Evolutionary conservation across 2,113 vertebrate species (phyloP).

Genomic region (Ranitomeya variabilis): DNA sequence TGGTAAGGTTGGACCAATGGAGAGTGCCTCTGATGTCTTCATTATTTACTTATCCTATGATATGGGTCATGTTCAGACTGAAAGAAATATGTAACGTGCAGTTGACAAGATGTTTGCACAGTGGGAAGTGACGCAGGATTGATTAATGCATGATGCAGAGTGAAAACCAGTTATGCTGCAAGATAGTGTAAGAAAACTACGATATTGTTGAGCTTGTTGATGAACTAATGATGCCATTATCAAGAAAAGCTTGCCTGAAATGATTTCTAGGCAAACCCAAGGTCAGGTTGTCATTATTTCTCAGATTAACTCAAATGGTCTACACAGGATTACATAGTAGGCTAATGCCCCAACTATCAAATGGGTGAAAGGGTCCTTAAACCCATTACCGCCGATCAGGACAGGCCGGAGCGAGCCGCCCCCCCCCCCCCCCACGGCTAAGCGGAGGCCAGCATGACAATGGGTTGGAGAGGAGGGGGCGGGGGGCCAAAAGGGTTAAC

Average conservation of each 20-base stretch:
- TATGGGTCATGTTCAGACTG: not conserved
- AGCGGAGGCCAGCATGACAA: too few relatives aligned
- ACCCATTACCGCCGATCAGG: too few relatives aligned
- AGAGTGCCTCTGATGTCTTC: not conserved
- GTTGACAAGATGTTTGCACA: conserved; percentile 17
- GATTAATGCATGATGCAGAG: not conserved
- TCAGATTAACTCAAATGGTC: not conserved
- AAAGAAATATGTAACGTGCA: not conserved
- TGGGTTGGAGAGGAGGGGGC: too few relatives aligned
- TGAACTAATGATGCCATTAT: not conserved
- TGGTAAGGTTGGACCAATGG: not conserved
- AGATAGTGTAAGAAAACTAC: not conserved
- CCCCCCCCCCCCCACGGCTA: too few relatives aligned
- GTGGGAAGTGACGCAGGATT: not conserved
- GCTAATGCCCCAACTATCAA: too few relatives aligned
- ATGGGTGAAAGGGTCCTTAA: too few relatives aligned
- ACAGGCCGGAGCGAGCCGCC: too few relatives aligned
- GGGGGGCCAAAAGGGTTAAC: too few relatives aligned
- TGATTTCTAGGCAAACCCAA: not conserved
- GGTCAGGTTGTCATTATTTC: not conserved
- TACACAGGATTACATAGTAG: not conserved
- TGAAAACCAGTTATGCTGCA: not conserved
- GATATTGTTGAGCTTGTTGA: not conserved
- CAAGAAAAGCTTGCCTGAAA: not conserved
- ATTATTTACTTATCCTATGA: not conserved